phyloP scores from a whole-genome alignment of 2,888 invertebrate genomes.

The Orthonevra nobilis region DNA sequence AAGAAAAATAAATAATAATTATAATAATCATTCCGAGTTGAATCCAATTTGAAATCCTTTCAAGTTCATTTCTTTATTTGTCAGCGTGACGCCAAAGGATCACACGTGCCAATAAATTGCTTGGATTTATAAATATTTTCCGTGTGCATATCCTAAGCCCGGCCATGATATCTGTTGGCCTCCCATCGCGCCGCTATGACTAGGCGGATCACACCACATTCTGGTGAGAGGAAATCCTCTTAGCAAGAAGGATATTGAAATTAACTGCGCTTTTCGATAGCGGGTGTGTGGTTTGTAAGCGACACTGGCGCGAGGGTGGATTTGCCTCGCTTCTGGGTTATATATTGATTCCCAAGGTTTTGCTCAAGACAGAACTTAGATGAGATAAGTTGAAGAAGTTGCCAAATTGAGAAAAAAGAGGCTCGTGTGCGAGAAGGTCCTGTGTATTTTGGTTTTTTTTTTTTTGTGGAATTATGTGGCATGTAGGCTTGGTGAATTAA shows the following conservation, averaged over 20 bases:
- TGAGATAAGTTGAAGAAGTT: conserved; percentile 64
- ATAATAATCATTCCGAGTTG: too few relatives aligned
- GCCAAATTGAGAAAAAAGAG: conserved; percentile 26
- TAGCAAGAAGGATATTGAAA: conserved; percentile 47
- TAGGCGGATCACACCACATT: too few relatives aligned
- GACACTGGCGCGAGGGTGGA: neutral
- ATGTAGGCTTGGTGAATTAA: conserved; percentile 40
- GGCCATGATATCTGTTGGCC: neutral
- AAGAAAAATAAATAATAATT: too few relatives aligned
- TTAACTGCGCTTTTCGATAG: conserved; percentile 30
- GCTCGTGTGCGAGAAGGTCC: too few relatives aligned
- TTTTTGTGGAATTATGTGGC: conserved; percentile 35
- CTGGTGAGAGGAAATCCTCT: conserved; percentile 44
- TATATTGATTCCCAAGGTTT: conserved; percentile 61
- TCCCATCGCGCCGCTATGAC: too few relatives aligned
- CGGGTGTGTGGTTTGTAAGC: neutral
- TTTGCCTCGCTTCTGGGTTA: conserved; percentile 11
- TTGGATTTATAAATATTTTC: conserved; percentile 54
- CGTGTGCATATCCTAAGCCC: conserved; percentile 22
- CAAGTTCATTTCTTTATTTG: conserved; percentile 24
- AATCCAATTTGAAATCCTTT: conserved; percentile 56
- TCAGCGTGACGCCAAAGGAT: conserved; percentile 33
- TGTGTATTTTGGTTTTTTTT: neutral
- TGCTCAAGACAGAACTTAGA: conserved; percentile 58
- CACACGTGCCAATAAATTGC: conserved; percentile 48